Percentiles rank a stretch among this genome's conserved stretches.
Conservation (phyloP, 2,888 invertebrate species). For the Orthosia incerta region DNA sequence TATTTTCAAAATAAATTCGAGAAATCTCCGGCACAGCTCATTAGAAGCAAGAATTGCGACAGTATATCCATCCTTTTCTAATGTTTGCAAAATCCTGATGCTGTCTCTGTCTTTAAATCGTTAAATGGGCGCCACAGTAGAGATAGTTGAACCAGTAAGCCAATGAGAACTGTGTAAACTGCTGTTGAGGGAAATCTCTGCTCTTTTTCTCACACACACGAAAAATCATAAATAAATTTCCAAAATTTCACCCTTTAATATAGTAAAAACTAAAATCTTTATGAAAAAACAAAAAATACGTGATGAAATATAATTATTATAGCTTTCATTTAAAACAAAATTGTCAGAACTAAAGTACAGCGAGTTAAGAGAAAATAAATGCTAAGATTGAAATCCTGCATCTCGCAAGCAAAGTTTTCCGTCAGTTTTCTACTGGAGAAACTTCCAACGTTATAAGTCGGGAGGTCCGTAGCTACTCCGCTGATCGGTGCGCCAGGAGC, state of each 20-base stretch:
- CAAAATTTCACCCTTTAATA: constrained; percentile 3
- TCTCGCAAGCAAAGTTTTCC: constrained; percentile 30
- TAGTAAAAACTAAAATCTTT: background rate
- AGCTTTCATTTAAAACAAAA: background rate
- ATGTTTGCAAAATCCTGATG: background rate
- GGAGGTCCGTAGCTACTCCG: constrained; percentile 54
- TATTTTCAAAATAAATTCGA: no score
- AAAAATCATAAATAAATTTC: constrained; percentile 5
- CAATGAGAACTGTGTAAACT: constrained; percentile 23
- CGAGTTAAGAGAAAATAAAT: background rate
- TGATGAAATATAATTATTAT: fast-evolving
- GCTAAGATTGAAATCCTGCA: constrained; percentile 22
- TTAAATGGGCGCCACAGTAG: constrained; percentile 19
- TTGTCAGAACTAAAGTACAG: background rate
- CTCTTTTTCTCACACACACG: background rate
- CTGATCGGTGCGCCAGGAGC: constrained; percentile 32
- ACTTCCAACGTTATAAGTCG: background rate
- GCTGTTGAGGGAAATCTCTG: background rate
- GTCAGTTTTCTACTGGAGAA: background rate
- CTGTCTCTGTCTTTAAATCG: constrained; percentile 26
- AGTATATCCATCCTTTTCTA: constrained; percentile 11
- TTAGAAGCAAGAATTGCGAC: background rate
- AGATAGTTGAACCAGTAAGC: background rate
- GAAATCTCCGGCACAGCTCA: background rate
- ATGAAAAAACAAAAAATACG: constrained; percentile 4